Evolutionary conservation across 1,140 invertebrate genomes (phyloP), one percentile per base, ranked within the genome.

Genomic region (Camponotus vicinus): DNA sequence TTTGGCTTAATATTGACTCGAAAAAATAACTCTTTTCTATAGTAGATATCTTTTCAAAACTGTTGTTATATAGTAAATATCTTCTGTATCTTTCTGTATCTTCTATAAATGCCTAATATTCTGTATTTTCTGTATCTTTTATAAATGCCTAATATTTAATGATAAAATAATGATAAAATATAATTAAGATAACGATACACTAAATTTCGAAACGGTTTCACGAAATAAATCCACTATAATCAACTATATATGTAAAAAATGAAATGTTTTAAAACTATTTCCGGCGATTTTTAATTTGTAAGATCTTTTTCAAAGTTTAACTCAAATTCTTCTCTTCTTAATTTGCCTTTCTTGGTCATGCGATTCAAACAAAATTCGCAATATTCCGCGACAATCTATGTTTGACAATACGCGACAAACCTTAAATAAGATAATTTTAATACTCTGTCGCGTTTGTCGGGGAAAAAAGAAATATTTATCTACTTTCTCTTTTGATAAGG

Each of bases 391-490:
- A 7, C 61, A 15, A 64, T 78, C 76, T n/a, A 13, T 34, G 76
- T 52, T 49, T 42, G 75, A 34, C 40, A 18, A 11, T 2, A 6
- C 8, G 61, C 32, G 27, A 13, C 40, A 32, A 32, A 21, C 27
- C 32, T 78, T 32, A 13, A 67, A 37, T 78, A 15, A 34, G 76
- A 66, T 27, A 7, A 18, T 15, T 78, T 40, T n/a, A 67, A 66
- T 42, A 45, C 57, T 15, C 37, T 13, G 5, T 1, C n/a, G 40
- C 18, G 8, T 32, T 61, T 9, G 55, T 52, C 55, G 11, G 40
- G 18, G 27, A 9, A 34, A 45, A 49, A 42, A 40, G 27, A 64
- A 66, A 78, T 78, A 78, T 78, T 78, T 67, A 21, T 61, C 40
- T 78, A 49, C 57, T 66, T 15, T 42, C 13, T 34, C 59, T 45